Evolutionary conservation across 1,140 invertebrate genomes (phyloP).

Genomic region (Odontomachus brunneus): DNA sequence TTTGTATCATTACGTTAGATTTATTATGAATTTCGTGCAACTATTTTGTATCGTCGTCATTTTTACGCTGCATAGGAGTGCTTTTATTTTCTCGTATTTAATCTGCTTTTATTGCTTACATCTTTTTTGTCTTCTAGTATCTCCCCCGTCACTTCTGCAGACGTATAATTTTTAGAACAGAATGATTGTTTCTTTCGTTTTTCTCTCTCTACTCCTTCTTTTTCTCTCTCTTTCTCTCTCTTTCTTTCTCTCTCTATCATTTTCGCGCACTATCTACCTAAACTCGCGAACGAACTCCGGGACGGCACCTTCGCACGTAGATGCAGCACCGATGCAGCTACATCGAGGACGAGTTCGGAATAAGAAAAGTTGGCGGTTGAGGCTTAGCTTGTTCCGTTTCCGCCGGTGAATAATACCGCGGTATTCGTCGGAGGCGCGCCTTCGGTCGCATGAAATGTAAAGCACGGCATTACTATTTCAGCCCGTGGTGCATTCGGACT

Average conservation of each 20-base stretch:
- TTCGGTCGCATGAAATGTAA: conserved; percentile 71
- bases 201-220: not conserved
- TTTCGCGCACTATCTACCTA: conserved; percentile 15
- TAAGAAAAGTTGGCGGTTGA: conserved; percentile 68
- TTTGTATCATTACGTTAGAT: not conserved
- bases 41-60: not conserved
- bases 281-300: conserved; percentile 53
- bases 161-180: not conserved
- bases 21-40: not conserved
- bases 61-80: too few species aligned
- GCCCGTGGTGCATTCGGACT: conserved; percentile 48
- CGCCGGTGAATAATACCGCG: conserved; percentile 67
- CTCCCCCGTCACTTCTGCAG: not conserved
- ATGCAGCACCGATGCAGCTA: conserved; percentile 34
- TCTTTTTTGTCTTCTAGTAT: not conserved
- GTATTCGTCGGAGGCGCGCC: conserved; percentile 38
- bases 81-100: not conserved
- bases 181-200: not conserved
- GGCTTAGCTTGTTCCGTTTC: conserved; percentile 58
- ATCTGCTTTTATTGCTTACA: not conserved
- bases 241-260: not conserved
- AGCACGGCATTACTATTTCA: conserved; percentile 71
- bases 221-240: too few species aligned
- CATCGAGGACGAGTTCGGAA: conserved; percentile 53
- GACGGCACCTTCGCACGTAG: not conserved